Evolutionary conservation across 2,113 vertebrate genomes (phyloP).

Genomic region (Tangachromis dhanisi): DNA sequence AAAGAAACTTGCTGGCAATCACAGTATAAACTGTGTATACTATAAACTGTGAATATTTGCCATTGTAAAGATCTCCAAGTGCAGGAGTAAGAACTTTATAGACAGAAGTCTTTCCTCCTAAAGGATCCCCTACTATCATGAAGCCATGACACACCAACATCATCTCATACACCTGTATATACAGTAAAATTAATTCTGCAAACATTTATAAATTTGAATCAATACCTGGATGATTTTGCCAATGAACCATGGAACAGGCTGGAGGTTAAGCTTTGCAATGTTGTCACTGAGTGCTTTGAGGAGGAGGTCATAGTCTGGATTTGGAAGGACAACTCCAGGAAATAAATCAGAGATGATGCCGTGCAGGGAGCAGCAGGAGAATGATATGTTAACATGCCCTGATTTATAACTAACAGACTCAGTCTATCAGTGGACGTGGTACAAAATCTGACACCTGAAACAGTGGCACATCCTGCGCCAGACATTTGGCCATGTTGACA

Average conservation of each 20-base stretch:
- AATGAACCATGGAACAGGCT: constrained; percentile 89
- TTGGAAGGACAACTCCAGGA: constrained; percentile 84
- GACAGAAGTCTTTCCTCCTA: constrained; percentile 85
- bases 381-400: not conserved
- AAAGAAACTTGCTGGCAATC: not conserved
- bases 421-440: not conserved
- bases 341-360: constrained; percentile 94
- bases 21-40: not conserved
- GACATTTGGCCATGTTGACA: constrained; percentile 91
- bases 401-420: not conserved
- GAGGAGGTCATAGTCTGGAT: constrained; percentile 83
- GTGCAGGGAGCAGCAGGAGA: constrained; percentile 52
- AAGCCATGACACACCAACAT: constrained; percentile 92
- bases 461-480: constrained; percentile 87
- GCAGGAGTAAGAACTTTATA: constrained; percentile 84
- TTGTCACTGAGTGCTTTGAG: constrained; percentile 78
- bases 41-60: constrained; percentile 39
- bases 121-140: constrained; percentile 88
- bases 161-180: constrained; percentile 87
- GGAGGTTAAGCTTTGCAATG: constrained; percentile 78
- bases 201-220: not conserved
- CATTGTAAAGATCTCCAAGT: constrained; percentile 75
- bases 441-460: constrained; percentile 77
- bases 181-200: not conserved
- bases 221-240: constrained; percentile 90